These are phyloP conservation scores for Arizona elegans DNA, from an alignment of 2,113 vertebrate species.

Conservation along the genomic window DNA sequence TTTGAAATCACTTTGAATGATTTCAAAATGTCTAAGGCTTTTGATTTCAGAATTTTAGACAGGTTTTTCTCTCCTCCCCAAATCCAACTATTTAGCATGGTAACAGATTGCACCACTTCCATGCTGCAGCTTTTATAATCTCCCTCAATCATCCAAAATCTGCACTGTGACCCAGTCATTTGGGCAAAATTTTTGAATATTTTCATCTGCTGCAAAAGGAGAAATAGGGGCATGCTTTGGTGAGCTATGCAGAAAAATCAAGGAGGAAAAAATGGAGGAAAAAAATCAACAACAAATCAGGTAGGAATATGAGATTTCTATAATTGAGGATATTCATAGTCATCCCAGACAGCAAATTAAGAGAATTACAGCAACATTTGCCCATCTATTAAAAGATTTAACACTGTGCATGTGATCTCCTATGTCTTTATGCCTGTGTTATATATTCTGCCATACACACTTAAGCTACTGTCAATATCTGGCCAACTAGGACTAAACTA, in stretches of 20 bases:
- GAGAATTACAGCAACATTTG: not conserved
- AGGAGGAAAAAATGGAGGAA: not conserved
- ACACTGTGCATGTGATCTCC: not conserved
- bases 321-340: not conserved
- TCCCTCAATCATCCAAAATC: not conserved
- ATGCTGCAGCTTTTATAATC: not conserved
- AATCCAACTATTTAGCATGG: not conserved
- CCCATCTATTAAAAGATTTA: not conserved
- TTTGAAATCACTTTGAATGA: not conserved
- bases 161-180: too few species aligned
- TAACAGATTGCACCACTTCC: not conserved
- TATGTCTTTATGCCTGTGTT: not conserved
- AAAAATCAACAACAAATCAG: not conserved
- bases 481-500: not conserved
- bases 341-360: not conserved
- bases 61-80: not conserved
- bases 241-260: not conserved
- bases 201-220: not conserved
- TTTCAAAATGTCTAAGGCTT: not conserved
- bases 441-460: not conserved
- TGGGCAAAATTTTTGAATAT: not conserved
- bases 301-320: not conserved
- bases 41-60: not conserved
- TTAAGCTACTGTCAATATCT: not conserved
- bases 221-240: not conserved